Conservation (phyloP, 1,140 invertebrate genomes). For the Sarcophaga peregrina region DNA sequence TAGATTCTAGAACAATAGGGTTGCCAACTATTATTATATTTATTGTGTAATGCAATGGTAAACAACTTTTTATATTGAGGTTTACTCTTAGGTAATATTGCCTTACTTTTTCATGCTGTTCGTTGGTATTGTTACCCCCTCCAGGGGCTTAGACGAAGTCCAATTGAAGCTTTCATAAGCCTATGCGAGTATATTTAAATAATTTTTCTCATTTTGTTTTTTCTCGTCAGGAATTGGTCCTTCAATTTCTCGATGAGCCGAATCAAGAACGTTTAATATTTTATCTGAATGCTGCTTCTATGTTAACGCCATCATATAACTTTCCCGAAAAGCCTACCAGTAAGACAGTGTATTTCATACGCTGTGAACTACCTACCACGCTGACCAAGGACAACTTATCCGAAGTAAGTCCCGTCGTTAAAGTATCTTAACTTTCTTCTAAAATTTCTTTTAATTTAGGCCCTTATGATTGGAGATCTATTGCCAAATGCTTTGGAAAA, state of each 20-base stretch:
- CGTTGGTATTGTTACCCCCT: no score
- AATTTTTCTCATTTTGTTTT: no score
- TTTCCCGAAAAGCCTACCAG: slow-evolving; percentile 61
- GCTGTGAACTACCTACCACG: slow-evolving; percentile 67
- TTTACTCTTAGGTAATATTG: no score
- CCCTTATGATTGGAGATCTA: slow-evolving; percentile 56
- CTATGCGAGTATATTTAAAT: no score
- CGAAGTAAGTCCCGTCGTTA: slow-evolving; percentile 65
- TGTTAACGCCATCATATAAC: slow-evolving; percentile 57
- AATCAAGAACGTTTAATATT: slow-evolving; percentile 69
- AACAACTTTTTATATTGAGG: no score
- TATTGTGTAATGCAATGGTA: no score
- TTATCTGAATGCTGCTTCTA: slow-evolving; percentile 67
- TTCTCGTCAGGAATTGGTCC: slow-evolving; percentile 64
- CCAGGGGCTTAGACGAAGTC: no score
- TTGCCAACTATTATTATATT: no score
- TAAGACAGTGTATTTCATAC: slow-evolving; percentile 77
- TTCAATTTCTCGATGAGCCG: slow-evolving; percentile 68
- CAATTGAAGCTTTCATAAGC: no score
- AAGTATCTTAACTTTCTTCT: neutral
- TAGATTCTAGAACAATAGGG: no score
- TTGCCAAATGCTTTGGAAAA: slow-evolving; percentile 80
- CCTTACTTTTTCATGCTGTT: no score
- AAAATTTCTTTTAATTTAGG: slow-evolving; percentile 36
- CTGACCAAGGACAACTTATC: slow-evolving; percentile 73